Base-by-base conservation (phyloP, 2,888 invertebrate species). In the Dorcus parallelipipedus region DNA sequence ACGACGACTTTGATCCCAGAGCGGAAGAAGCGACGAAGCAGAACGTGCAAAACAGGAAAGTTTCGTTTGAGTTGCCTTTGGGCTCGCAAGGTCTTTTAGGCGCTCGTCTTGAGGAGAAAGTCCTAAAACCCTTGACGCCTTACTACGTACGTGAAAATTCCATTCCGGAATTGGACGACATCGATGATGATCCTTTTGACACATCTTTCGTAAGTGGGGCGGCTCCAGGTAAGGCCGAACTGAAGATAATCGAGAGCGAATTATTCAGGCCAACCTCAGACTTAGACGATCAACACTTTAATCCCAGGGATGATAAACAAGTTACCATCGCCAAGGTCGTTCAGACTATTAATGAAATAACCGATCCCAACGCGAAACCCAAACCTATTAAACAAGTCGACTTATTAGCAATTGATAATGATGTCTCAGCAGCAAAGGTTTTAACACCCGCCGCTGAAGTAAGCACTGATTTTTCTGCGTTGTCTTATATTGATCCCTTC, bases 1-100 rank as follows among this genome's bases (percentile, higher is more conserved):
- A 86, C 70, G 91, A 92, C 80, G 89, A 90, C 51, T 93, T 93
- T 73, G 88, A 93, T 79, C 93, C 93, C 1, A 81, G 93, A 59
- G 89, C 86, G 1, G 84, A 84, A 59, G 89, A 89, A 58, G 9
- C 26, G 23, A 49, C 47, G 56, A 58, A 60, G 42, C 17, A 51
- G 39, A 78, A 41, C 73, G 73, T 10, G 71, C 68, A 45, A 61
- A 71, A 49, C 51, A 85, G 81, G 73, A 79, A 73, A 2, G 86
- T 87, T 8, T 85, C 83, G 0, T 87, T 88, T 64, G 80, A 84
- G 59, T 75, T 86, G 52, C 84, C 86, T 3, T 65, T n/a, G 78
- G 60, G 81, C 2, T 80, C 81, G 6, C 71, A 77, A 59, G 74
- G 75, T 3, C 85, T 86, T 71, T 76, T 86, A 52, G 80, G 89